These are phyloP conservation scores for Telmatochromis sp. DNA, from an alignment of 2,113 vertebrate genomes.

Conservation along the genomic window DNA sequence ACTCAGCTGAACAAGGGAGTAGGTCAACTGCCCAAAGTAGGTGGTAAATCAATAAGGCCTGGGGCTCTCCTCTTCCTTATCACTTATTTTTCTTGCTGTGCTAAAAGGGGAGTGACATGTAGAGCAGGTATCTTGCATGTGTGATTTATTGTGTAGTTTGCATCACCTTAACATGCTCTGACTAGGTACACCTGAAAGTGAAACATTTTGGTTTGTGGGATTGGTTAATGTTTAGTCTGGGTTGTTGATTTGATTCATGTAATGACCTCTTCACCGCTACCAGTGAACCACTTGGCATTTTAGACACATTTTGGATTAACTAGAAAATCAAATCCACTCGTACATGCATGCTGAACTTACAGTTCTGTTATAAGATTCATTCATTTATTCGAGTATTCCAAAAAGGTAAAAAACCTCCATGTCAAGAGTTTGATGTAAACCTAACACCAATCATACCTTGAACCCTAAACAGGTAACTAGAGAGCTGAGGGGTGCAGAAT, in stretches of 20 bases:
- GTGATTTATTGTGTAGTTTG: neutral
- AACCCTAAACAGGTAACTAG: neutral
- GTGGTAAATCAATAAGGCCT: neutral
- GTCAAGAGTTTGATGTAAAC: neutral
- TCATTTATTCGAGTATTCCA: neutral
- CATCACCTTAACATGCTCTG: neutral
- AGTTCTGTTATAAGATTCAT: neutral
- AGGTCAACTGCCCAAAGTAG: neutral
- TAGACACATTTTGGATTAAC: neutral
- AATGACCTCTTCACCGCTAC: neutral
- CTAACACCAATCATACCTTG: neutral
- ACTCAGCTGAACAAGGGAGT: neutral
- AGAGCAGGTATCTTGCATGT: neutral
- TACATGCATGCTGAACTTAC: neutral
- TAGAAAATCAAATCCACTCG: neutral
- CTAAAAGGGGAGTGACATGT: neutral
- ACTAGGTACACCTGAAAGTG: neutral
- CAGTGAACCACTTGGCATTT: neutral
- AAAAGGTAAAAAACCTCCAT: neutral
- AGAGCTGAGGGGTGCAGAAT: neutral
- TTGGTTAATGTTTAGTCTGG: neutral
- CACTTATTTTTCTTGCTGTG: neutral
- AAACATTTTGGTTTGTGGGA: neutral
- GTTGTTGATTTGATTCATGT: neutral
- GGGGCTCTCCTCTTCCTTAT: neutral